These are phyloP conservation scores for Bedellia somnulentella DNA, from an alignment of 2,888 invertebrate genomes.

Conservation along the genomic window DNA sequence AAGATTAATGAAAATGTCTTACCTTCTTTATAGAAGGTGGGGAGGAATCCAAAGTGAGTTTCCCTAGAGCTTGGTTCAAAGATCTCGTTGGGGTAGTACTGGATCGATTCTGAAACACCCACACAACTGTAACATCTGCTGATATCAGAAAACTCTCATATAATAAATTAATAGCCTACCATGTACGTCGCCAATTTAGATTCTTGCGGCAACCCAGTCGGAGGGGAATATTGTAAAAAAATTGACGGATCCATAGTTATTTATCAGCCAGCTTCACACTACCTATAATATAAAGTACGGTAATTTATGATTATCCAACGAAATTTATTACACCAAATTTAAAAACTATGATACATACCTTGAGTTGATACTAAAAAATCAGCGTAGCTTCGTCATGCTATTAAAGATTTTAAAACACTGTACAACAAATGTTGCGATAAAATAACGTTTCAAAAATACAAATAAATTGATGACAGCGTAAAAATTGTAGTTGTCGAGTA, in stretches of 20 bases:
- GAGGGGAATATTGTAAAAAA: slow-evolving; percentile 64
- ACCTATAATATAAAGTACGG: no score
- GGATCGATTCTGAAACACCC: slow-evolving; percentile 32
- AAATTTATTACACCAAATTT: no score
- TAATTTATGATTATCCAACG: no score
- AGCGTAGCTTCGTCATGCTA: no score
- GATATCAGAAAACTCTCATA: slow-evolving; percentile 4
- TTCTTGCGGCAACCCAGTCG: slow-evolving; percentile 79
- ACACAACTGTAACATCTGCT: slow-evolving; percentile 2
- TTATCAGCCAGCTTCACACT: slow-evolving; percentile 13
- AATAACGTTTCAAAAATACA: no score
- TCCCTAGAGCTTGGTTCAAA: slow-evolving; percentile 29
- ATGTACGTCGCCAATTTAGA: slow-evolving; percentile 84
- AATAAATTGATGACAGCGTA: no score
- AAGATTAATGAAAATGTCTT: no score
- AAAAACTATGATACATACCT: no score
- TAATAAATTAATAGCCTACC: slow-evolving; percentile 26
- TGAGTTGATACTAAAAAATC: no score
- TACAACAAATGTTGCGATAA: no score
- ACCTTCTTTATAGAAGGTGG: slow-evolving; percentile 34
- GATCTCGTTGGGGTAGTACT: slow-evolving; percentile 29
- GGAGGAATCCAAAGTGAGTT: slow-evolving; percentile 33
- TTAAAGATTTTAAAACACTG: no score
- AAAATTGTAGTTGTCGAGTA: no score
- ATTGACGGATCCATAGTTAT: slow-evolving; percentile 74